Evolutionary conservation across 2,888 invertebrate genomes (phyloP), one percentile per base, ranked within the genome.

Genomic region (Lochmaea capreae): DNA sequence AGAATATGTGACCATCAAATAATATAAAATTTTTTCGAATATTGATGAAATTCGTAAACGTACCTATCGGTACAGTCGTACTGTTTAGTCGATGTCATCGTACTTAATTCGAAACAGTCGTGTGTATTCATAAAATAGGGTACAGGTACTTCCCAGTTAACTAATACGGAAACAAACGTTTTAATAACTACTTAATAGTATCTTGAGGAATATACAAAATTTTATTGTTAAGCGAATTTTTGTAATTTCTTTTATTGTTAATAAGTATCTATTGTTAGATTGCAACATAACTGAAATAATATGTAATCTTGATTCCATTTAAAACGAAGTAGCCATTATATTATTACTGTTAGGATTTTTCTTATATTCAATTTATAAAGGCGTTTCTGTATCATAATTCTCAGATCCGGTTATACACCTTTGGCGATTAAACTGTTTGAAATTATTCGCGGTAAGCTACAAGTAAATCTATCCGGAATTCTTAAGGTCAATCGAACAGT

Each of bases 331-430:
- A 66, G 52, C 66, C 33, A 54, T 66, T 66, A 54, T 57, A 39
- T 66, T 66, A 66, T 54, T 66, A 66, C 66, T 57, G 66, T 66
- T 66, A 66, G 39, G 12, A 57, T 57, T 66, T 66, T 65, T 52
- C 26, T 66, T 39, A 57, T 57, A 66, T 57, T 39, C 33, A 57
- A 66, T 57, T 66, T 49, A 54, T 57, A 54, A 39, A 66, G 57
- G 59, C 59, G 59, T 59, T 59, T 59, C 66, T 18, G 66, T 57
- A 33, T 33, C 14, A 65, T 49, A 57, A 42, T 66, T 66, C 39
- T 57, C 57, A 65, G n/a, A 43, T 66, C 49, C 57, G 66, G 66
- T 57, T 57, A 66, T 66, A 18, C 66, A 57, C 66, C 66, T 66
- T 66, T 66, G 66, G 66, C 66, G 54, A 66, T 66, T 39, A 52